Percentiles rank a stretch among this genome's conserved stretches.
Evolutionary conservation across 2,797 vertebrate genomes (phyloP).

Genomic region (Myripristis murdjan): DNA sequence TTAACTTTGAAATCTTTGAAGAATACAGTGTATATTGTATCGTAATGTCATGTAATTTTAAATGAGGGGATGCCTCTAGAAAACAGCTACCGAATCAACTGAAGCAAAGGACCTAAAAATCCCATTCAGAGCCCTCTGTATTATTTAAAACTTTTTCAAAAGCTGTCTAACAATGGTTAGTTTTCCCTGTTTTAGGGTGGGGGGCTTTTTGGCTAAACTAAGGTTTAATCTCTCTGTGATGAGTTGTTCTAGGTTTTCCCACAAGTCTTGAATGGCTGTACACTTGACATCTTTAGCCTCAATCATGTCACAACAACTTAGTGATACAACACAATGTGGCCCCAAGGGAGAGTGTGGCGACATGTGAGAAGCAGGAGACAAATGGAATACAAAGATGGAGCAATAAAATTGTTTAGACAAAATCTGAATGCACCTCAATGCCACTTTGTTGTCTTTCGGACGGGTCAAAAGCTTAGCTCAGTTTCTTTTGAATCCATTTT

Average conservation of each 20-base stretch:
- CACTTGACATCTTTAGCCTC: slow-evolving; percentile 42
- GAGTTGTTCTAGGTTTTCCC: neutral
- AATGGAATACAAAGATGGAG: slow-evolving; percentile 53
- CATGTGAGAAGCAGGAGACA: slow-evolving; percentile 45
- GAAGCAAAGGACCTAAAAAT: neutral
- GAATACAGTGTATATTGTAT: too few species aligned
- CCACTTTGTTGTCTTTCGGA: neutral
- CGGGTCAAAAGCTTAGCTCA: too few species aligned
- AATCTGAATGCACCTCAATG: neutral
- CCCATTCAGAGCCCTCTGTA: neutral
- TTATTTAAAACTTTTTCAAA: neutral
- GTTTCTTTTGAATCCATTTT: too few species aligned
- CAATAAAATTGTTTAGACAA: neutral
- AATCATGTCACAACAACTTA: slow-evolving; percentile 31
- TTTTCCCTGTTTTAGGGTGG: too few species aligned
- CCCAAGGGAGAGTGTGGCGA: slow-evolving; percentile 50
- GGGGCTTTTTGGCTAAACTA: neutral
- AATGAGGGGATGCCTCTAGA: too few species aligned
- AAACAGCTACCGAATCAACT: neutral
- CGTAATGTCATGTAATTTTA: too few species aligned
- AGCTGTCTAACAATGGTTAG: too few species aligned
- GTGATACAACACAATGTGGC: slow-evolving; percentile 23
- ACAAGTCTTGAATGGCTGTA: neutral
- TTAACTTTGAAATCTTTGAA: too few species aligned
- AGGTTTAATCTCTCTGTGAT: neutral